These are phyloP conservation scores for Gasteruption jaculator DNA, from an alignment of 2,888 invertebrate species.

Conservation along the genomic window DNA sequence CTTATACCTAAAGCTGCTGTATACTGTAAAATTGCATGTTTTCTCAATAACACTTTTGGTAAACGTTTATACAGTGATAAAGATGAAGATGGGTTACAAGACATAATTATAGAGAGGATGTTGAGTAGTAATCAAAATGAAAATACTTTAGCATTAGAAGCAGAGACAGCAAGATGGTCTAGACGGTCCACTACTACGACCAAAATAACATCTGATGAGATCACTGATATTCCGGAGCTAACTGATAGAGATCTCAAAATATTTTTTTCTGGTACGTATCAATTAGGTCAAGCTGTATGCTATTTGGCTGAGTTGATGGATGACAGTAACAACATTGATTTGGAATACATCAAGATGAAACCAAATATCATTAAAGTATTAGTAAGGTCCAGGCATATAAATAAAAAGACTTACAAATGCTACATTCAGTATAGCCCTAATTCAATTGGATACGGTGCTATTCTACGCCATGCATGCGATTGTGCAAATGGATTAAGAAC, in stretches of 20 bases:
- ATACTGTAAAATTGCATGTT: conserved; percentile 20
- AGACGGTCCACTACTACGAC: conserved; percentile 8
- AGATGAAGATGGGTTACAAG: not conserved
- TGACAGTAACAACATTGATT: conserved; percentile 11
- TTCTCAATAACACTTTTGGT: conserved; percentile 20
- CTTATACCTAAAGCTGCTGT: conserved; percentile 12
- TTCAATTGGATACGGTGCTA: conserved; percentile 3
- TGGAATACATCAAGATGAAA: conserved; percentile 9
- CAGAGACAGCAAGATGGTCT: conserved; percentile 10
- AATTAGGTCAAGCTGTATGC: conserved; percentile 19
- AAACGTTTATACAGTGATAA: conserved; percentile 17
- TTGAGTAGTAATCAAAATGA: not conserved
- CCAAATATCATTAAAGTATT: conserved; percentile 10
- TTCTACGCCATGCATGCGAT: conserved; percentile 10
- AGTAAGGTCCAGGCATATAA: conserved; percentile 17
- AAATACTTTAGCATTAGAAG: conserved; percentile 15
- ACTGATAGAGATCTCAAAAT: conserved; percentile 21
- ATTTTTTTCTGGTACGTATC: conserved; percentile 23
- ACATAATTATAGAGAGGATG: conserved; percentile 15
- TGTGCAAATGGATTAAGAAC: conserved; percentile 15
- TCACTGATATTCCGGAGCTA: conserved; percentile 20
- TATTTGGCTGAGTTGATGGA: conserved; percentile 20
- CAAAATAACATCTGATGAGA: conserved; percentile 12
- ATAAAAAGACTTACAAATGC: conserved; percentile 6
- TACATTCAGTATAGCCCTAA: conserved; percentile 6